Conservation (phyloP, 2,797 vertebrate species). For the Coregonus sp. region DNA sequence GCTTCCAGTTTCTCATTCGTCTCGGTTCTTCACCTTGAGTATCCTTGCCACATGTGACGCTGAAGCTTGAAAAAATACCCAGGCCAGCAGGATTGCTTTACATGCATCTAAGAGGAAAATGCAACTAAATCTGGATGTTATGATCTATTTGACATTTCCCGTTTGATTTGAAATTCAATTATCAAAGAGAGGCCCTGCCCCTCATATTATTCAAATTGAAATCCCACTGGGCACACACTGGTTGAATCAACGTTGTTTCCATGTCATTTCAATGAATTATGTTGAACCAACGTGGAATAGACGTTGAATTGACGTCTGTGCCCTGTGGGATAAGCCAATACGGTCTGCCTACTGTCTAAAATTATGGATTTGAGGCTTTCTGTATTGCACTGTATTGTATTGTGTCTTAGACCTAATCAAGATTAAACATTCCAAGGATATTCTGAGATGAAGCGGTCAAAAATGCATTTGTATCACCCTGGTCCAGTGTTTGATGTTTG, state of each 20-base stretch:
- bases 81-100: slow-evolving; percentile 45
- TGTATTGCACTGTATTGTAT: not conserved
- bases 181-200: not conserved
- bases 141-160: slow-evolving; percentile 25
- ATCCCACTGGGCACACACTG: too few species aligned
- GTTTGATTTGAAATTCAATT: not conserved
- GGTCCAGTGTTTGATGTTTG: too few species aligned
- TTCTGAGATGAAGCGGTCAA: not conserved
- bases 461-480: too few species aligned
- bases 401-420: not conserved
- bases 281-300: too few species aligned
- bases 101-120: slow-evolving; percentile 3
- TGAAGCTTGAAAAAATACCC: slow-evolving; percentile 29
- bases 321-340: too few species aligned
- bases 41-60: slow-evolving; percentile 40
- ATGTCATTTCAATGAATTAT: too few species aligned
- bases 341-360: too few species aligned
- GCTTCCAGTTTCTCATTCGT: slow-evolving; percentile 71
- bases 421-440: not conserved
- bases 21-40: slow-evolving; percentile 62
- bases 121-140: slow-evolving; percentile 4
- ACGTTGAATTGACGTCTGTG: too few species aligned
- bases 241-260: too few species aligned
- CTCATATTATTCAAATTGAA: too few species aligned
- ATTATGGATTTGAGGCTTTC: too few species aligned